A percentile compares a stretch with the other conserved stretches of the same genome.
phyloP scores from a whole-genome alignment of 2,113 vertebrate genomes.

The Oriolus oriolus region DNA sequence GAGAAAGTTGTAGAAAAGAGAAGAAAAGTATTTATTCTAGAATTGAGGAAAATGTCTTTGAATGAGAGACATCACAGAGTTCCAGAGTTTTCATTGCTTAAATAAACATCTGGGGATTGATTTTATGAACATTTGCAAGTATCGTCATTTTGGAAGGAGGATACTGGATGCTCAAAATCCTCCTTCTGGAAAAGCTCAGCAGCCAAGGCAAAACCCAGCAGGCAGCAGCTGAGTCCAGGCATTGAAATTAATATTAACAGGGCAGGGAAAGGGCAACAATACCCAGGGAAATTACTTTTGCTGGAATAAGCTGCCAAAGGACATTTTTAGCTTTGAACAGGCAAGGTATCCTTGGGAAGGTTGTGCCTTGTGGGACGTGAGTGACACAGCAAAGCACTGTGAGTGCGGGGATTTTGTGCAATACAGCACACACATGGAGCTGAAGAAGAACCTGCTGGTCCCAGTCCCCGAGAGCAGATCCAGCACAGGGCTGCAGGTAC shows the following conservation, averaged over 20 bases:
- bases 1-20: neutral
- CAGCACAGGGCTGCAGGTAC: accelerated
- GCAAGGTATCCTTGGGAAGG: accelerated
- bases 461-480: neutral
- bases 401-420: accelerated
- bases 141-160: neutral
- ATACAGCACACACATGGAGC: accelerated
- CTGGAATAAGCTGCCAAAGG: neutral
- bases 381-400: accelerated
- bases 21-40: neutral
- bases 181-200: neutral
- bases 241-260: neutral
- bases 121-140: neutral
- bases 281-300: neutral
- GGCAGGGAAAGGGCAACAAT: neutral
- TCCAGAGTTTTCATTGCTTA: neutral
- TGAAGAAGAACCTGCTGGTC: neutral
- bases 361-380: accelerated
- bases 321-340: neutral
- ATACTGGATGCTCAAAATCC: neutral
- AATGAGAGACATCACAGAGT: neutral
- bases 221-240: neutral
- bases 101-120: neutral
- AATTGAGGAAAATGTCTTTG: neutral
- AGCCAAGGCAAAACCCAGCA: neutral